Evolutionary conservation across 2,797 vertebrate genomes (phyloP), one percentile per base, ranked within the genome.

Genomic region (Lerista edwardsae): DNA sequence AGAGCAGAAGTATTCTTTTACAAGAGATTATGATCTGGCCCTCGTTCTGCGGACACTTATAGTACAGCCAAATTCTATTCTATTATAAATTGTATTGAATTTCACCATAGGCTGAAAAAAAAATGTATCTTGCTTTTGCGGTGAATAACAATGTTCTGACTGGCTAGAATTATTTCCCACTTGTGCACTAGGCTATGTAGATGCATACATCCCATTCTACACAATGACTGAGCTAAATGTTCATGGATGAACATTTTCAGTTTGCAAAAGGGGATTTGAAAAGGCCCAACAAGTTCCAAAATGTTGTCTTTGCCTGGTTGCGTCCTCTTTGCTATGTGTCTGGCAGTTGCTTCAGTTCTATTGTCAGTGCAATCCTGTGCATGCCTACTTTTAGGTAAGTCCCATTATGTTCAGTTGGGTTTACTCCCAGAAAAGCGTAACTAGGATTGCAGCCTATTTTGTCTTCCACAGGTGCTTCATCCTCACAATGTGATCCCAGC

Each of bases 1-100:
- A 72, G 59, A 79, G 59, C 57, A 84, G 78, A 64, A 62, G 29
- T 51, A 34, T 69, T 80, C 12, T 85, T 75, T 84, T 69, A 61
- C 23, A 68, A 61, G 65, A 25, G 17, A 64, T 25, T 74, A 44
- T 79, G 74, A 19, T 68, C 21, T 64, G 1, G 4, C 0, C 0
- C 68, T 78, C 39, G 78, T 81, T 7, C 2, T 5, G 1, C 47
- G 81, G n/a, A 0, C 0, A 1, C 74, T 85, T 90, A 61, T 10
- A n/a, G 57, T n/a, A 23, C 31, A 72, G 41, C 9, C 25, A 62
- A 15, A 15, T 79, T 11, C 64, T 67, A 29, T 75, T 67, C 59
- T 11, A 57, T 47, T 84, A 71, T 47, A 84, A n/a, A 14, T 14
- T 71, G 19, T 36, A 47, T 34, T n/a, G n/a, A n/a, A n/a, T n/a